Evolutionary conservation across 2,113 vertebrate species (phyloP), one percentile per base, ranked within the genome.

Genomic region (Echinops telfairi): DNA sequence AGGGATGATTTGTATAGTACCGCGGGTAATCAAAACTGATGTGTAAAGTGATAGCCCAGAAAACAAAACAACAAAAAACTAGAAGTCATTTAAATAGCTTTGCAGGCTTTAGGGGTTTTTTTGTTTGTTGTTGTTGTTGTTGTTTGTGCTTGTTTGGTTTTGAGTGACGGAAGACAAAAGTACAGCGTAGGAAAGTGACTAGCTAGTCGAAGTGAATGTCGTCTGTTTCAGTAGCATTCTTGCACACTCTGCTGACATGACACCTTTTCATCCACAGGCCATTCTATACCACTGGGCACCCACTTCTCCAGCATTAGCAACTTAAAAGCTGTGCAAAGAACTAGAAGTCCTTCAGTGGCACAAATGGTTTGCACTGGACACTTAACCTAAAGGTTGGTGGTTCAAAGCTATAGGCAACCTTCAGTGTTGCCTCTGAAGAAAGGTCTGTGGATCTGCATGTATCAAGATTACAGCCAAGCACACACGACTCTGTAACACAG

Each of bases 71-170:
- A 57, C 68, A 75, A 64, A 38, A 78, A 47, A 0, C 38, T 23
- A n/a, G 62, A 62, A 20, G 6, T 53, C 60, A 88, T 95, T 91
- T 40, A 79, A 91, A 89, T 87, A 85, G 82, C 22, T 92, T 83
- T 81, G 38, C 9, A 68, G n/a, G 15, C 6, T 60, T 57, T 40
- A 40, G 40, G 40, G 31, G 81, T 47, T 47, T 47, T 53, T 53
- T 53, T 10, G 9, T 53, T 53, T 53, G 47, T 53, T 53, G 5
- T 53, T 40, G 7, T 4, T 53, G 5, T 10, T 53, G 5, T 14
- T 53, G 47, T 53, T 10, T 53, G 5, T 53, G 9, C 47, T 53
- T 53, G 47, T 53, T 53, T 53, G 47, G 47, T 53, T 53, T 53
- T 11, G 47, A 66, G 62, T 58, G 31, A 68, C 16, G 31, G 33